Evolutionary conservation across 2,797 vertebrate species (phyloP).

Genomic region (Sebastes taczanowskii): DNA sequence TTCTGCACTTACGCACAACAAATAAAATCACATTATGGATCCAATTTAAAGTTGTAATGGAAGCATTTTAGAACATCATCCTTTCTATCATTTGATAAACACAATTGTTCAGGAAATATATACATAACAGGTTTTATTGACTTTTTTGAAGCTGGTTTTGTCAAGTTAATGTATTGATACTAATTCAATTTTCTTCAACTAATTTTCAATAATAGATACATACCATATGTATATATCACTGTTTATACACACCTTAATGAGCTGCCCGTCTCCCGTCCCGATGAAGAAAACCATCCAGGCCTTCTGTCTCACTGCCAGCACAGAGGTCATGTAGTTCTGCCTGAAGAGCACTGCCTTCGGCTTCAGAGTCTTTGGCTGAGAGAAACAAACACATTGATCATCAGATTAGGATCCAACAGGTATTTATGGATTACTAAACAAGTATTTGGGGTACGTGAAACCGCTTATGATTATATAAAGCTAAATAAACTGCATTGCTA

Average conservation of each 20-base stretch:
- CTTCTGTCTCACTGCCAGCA: constrained; percentile 64
- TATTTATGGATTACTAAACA: neutral
- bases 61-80: neutral
- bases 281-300: constrained; percentile 77
- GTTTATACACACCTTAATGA: constrained; percentile 75
- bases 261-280: constrained; percentile 78
- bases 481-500: neutral
- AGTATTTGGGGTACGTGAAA: too few relatives aligned
- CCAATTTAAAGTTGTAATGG: neutral
- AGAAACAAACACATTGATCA: neutral
- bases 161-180: neutral
- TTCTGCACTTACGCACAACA: neutral
- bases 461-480: neutral
- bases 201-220: neutral
- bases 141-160: too few relatives aligned
- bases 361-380: neutral
- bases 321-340: constrained; percentile 72
- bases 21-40: neutral
- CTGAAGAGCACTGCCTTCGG: constrained; percentile 53
- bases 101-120: neutral
- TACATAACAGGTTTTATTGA: fast-evolving
- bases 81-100: neutral
- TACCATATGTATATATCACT: neutral
- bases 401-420: fast-evolving
- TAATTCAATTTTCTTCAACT: too few relatives aligned